Conservation (phyloP, 1,140 invertebrate genomes). For the Bombus pyrosoma region DNA sequence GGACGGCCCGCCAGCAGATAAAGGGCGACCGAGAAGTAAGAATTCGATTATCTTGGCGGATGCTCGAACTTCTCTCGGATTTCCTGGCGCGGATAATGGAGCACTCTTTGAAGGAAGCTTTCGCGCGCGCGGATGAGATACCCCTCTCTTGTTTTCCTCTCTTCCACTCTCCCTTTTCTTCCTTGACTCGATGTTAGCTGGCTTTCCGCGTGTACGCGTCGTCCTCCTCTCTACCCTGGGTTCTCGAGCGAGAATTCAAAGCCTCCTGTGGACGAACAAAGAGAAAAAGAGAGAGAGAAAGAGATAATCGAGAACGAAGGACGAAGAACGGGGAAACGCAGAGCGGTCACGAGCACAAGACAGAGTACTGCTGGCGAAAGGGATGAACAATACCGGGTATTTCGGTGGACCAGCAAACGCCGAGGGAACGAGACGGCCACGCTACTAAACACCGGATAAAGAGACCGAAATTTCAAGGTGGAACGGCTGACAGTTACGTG, state of each 20-base stretch:
- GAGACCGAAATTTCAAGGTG: slow-evolving; percentile 40
- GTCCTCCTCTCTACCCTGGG: slow-evolving; percentile 14
- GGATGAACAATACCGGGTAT: slow-evolving; percentile 65
- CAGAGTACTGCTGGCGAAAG: slow-evolving; percentile 30
- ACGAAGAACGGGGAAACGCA: background rate
- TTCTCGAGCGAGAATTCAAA: slow-evolving; percentile 61
- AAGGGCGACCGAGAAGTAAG: slow-evolving; percentile 69
- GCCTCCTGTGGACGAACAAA: slow-evolving; percentile 24
- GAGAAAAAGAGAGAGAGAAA: background rate
- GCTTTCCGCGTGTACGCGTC: slow-evolving; percentile 29
- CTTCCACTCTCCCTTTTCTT: slow-evolving; percentile 30
- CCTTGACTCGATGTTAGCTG: slow-evolving; percentile 11
- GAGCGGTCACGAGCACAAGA: background rate
- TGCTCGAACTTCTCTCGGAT: slow-evolving; percentile 71
- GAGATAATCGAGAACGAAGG: slow-evolving; percentile 36
- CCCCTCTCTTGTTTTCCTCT: slow-evolving; percentile 40
- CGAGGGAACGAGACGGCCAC: background rate
- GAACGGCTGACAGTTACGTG: slow-evolving; percentile 19
- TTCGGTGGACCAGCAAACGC: slow-evolving; percentile 26
- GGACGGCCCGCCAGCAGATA: slow-evolving; percentile 55
- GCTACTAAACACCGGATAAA: slow-evolving; percentile 36
- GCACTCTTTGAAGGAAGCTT: slow-evolving; percentile 70
- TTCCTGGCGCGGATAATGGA: slow-evolving; percentile 71
- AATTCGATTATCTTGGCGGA: slow-evolving; percentile 70
- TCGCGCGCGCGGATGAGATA: slow-evolving; percentile 60